Evolutionary conservation across 35 echinoderm and acorn worm species (phyloP).

Genomic region (Amphiura filiformis): DNA sequence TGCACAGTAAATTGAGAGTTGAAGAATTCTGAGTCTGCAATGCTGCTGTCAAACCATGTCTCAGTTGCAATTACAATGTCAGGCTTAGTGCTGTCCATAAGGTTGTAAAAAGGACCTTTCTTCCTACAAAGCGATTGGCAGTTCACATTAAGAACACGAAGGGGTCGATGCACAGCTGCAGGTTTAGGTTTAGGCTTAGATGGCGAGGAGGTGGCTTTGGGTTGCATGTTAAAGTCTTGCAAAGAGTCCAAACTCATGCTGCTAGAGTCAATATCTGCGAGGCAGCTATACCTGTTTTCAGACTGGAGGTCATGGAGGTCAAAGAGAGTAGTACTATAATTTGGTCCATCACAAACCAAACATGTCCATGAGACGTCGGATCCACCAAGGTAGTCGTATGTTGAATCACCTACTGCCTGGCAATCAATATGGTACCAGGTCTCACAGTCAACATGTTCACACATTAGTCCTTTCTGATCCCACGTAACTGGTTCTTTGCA

Average conservation of each 20-base stretch:
- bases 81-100: conserved; percentile 67
- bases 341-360: conserved; percentile 49
- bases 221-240: not conserved
- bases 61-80: conserved; percentile 68
- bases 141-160: conserved; percentile 53
- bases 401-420: conserved; percentile 45
- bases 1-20: conserved; percentile 43
- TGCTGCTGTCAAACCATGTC: conserved; percentile 45
- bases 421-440: conserved; percentile 47
- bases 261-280: not conserved
- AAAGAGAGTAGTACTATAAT: conserved; percentile 45
- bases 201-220: conserved; percentile 43
- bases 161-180: conserved; percentile 1
- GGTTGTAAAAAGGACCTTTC: conserved; percentile 42
- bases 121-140: conserved; percentile 54
- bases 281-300: conserved; percentile 23
- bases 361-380: conserved; percentile 34
- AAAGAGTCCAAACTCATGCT: not conserved
- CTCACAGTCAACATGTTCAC: conserved; percentile 40
- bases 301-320: conserved; percentile 32
- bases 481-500: conserved; percentile 49
- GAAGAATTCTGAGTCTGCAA: conserved; percentile 50
- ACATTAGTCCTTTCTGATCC: conserved; percentile 40
- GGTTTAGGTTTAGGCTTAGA: conserved; percentile 39
- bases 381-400: conserved; percentile 40